These are phyloP conservation scores for Haemorhous mexicanus DNA, from an alignment of 2,113 vertebrate species.

Conservation along the genomic window DNA sequence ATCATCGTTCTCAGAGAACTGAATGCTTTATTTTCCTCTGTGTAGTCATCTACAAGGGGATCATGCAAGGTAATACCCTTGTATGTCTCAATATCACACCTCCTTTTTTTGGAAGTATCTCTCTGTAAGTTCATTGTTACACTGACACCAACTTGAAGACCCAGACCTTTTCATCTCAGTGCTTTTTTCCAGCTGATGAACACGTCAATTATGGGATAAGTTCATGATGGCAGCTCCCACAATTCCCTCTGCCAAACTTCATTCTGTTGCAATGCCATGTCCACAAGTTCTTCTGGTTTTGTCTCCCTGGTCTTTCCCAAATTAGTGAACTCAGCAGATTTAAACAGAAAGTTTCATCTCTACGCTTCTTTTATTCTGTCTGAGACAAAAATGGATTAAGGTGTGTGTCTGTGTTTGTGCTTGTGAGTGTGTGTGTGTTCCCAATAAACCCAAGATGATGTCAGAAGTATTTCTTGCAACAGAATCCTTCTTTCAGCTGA, in stretches of 20 bases:
- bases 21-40: background rate
- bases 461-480: background rate
- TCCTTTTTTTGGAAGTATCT: background rate
- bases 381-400: background rate
- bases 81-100: background rate
- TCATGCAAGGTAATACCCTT: background rate
- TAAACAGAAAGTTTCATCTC: background rate
- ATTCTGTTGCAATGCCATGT: background rate
- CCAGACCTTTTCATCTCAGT: background rate
- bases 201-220: background rate
- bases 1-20: background rate
- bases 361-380: background rate
- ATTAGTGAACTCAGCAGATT: background rate
- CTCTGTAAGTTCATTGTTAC: background rate
- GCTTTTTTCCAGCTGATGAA: background rate
- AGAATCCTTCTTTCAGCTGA: background rate
- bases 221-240: background rate
- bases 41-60: background rate
- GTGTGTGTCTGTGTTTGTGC: background rate
- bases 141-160: background rate
- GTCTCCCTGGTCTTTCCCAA: background rate
- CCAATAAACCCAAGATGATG: background rate
- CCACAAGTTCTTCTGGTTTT: background rate
- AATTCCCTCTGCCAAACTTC: background rate
- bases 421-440: background rate